Conservation (phyloP, 2,797 vertebrate genomes). For the Danio jaintianensis region DNA sequence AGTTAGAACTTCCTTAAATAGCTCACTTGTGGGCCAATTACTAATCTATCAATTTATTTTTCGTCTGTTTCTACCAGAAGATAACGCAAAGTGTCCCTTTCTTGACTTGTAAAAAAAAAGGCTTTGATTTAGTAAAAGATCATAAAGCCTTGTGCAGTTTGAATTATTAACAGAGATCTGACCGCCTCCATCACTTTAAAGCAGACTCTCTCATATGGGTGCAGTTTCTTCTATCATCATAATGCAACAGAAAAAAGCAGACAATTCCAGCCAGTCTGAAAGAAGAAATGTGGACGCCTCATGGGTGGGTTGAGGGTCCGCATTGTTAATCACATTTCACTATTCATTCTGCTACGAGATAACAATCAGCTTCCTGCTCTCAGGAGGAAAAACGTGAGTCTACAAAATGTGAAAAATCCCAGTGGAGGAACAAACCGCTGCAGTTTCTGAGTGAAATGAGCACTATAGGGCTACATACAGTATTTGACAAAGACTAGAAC, state of each 20-base stretch:
- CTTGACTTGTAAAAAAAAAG: background rate
- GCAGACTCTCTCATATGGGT: constrained; percentile 22
- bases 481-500: too few species aligned
- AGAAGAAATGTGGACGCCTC: background rate
- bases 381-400: background rate
- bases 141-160: constrained; percentile 28
- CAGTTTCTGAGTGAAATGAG: background rate
- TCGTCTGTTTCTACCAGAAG: background rate
- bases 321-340: background rate
- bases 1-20: background rate
- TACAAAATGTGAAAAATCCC: background rate
- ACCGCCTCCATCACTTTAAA: background rate
- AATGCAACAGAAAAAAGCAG: constrained; percentile 47
- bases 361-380: background rate
- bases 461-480: too few species aligned
- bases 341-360: background rate
- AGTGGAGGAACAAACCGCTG: background rate
- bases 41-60: background rate
- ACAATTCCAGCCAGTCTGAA: constrained; percentile 34
- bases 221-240: constrained; percentile 31
- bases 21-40: background rate
- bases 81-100: background rate
- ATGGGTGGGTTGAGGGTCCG: background rate
- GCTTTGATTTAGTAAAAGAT: constrained; percentile 23
- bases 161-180: constrained; percentile 46